A percentile compares a stretch with the other conserved stretches of the same genome.
These are phyloP conservation scores for Tachyglossus aculeatus DNA, from an alignment of 2,797 vertebrate genomes.

Conservation along the genomic window DNA sequence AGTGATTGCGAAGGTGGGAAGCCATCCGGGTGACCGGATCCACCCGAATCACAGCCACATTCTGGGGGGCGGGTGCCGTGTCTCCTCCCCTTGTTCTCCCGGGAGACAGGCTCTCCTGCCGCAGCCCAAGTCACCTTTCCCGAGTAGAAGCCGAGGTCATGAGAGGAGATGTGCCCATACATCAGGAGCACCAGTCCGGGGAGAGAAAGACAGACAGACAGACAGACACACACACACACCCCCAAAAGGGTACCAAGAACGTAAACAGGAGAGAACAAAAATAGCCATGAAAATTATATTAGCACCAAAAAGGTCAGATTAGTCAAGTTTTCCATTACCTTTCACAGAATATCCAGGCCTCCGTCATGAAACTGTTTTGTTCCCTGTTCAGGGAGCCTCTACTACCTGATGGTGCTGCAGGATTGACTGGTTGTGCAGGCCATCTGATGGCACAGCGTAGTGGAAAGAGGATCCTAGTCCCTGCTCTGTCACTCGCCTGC, in stretches of 20 bases:
- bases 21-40: too few species aligned
- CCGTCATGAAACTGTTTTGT: conserved; percentile 8
- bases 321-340: conserved; percentile 65
- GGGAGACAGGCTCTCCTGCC: neutral
- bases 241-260: conserved; percentile 55
- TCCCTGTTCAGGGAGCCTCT: too few species aligned
- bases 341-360: conserved; percentile 52
- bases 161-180: neutral
- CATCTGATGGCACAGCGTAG: too few species aligned
- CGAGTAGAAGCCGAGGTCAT: neutral
- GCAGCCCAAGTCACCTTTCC: neutral
- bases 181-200: neutral
- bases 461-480: too few species aligned
- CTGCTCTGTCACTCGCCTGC: too few species aligned
- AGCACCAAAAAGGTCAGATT: conserved; percentile 59
- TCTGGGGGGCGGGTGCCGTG: neutral
- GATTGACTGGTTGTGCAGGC: too few species aligned
- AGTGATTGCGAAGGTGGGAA: too few species aligned
- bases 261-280: conserved; percentile 68
- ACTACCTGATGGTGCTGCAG: too few species aligned
- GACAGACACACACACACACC: conserved; percentile 7
- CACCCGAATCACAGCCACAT: neutral
- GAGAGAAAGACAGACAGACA: conserved; percentile 16
- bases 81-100: neutral
- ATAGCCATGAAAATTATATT: conserved; percentile 62